These are phyloP conservation scores for Agriotes lineatus DNA, from an alignment of 2,888 invertebrate species.

Conservation along the genomic window DNA sequence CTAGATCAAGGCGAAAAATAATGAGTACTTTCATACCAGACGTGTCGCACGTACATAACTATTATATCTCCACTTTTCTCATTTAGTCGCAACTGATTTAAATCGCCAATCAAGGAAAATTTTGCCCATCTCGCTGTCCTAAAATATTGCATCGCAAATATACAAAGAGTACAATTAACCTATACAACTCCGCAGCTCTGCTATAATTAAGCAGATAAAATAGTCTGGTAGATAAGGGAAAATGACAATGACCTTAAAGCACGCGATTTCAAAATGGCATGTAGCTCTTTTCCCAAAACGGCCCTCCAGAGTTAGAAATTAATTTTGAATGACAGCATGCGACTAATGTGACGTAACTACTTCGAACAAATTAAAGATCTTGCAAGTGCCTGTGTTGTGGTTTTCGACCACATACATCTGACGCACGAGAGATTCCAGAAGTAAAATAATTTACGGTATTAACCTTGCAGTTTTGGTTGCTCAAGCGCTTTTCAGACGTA, in stretches of 20 bases:
- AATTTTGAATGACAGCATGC: no score
- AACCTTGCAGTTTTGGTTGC: no score
- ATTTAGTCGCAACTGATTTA: no score
- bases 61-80: not conserved
- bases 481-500: no score
- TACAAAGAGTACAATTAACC: slow-evolving; percentile 19
- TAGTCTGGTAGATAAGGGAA: slow-evolving; percentile 32
- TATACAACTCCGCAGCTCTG: slow-evolving; percentile 20
- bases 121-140: not conserved
- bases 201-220: slow-evolving; percentile 26
- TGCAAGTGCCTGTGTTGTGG: no score
- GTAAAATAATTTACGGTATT: no score
- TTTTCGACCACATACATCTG: no score
- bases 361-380: no score
- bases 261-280: slow-evolving; percentile 8
- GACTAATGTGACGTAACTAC: no score
- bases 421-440: no score
- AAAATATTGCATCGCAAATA: not conserved
- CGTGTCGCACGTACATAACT: not conserved
- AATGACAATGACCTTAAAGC: slow-evolving; percentile 36
- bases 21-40: not conserved
- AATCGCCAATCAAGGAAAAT: not conserved
- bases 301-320: not conserved
- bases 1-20: not conserved
- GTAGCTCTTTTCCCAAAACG: no score